Percentiles rank a stretch among this genome's conserved stretches.
These are phyloP conservation scores for Dermatemys mawii DNA, from an alignment of 2,113 vertebrate species.

Conservation along the genomic window DNA sequence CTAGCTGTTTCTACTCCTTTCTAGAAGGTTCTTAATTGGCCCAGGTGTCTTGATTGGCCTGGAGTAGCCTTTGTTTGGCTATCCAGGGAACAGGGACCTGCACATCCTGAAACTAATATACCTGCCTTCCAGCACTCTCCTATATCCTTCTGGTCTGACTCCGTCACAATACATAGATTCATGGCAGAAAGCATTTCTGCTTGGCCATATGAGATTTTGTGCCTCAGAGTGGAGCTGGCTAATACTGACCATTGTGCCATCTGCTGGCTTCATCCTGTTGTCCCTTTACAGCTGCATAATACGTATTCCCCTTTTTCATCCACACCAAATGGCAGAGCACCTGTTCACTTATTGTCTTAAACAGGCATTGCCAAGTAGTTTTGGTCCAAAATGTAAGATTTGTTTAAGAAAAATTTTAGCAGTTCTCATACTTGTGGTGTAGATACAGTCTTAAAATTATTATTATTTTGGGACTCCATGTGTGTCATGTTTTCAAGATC, in stretches of 20 bases:
- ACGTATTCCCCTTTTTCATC: constrained; percentile 19
- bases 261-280: constrained; percentile 47
- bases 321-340: constrained; percentile 63
- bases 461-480: no score
- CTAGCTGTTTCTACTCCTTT: no score
- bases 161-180: no score
- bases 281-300: constrained; percentile 32
- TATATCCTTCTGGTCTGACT: no score
- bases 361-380: neutral
- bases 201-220: constrained; percentile 49
- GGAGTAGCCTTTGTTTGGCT: no score
- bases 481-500: neutral
- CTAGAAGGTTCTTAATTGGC: no score
- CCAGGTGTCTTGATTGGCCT: no score
- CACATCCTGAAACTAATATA: no score
- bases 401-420: constrained; percentile 17
- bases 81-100: no score
- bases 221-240: constrained; percentile 53
- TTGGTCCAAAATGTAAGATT: constrained; percentile 3
- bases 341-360: neutral
- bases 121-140: no score
- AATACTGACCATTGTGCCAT: constrained; percentile 56
- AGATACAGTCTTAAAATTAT: no score
- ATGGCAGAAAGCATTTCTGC: constrained; percentile 50
- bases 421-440: no score